Percentiles rank a stretch among this genome's conserved stretches.
phyloP scores from a whole-genome alignment of 2,797 vertebrate species.

The Helostoma temminkii region DNA sequence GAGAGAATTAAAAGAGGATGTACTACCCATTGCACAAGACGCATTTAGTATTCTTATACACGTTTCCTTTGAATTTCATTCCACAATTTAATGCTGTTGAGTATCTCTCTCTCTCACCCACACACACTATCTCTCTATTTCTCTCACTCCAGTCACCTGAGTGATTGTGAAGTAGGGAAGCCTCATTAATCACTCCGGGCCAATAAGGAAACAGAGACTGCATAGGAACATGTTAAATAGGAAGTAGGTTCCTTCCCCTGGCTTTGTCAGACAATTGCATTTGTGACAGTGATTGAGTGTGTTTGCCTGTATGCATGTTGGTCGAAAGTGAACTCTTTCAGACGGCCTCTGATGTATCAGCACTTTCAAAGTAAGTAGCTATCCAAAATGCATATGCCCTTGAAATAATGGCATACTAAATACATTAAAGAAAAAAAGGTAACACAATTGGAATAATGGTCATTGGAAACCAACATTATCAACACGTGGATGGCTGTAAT shows the following conservation, averaged over 20 bases:
- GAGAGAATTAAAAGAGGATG: no score
- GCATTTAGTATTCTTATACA: no score
- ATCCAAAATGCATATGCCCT: conserved; percentile 37
- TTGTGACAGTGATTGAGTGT: conserved; percentile 69
- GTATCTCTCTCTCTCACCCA: background rate
- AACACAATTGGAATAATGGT: no score
- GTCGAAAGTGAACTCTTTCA: conserved; percentile 49
- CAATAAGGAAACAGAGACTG: conserved; percentile 64
- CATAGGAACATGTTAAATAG: conserved; percentile 65
- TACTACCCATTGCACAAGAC: no score
- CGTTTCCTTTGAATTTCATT: background rate
- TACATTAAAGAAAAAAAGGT: no score
- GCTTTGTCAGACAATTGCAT: conserved; percentile 66
- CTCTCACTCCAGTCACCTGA: conserved; percentile 25
- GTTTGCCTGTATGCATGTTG: conserved; percentile 56
- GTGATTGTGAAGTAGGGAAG: conserved; percentile 27
- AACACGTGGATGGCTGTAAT: no score
- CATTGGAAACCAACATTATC: no score
- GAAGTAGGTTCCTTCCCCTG: conserved; percentile 73
- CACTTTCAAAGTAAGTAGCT: conserved; percentile 49
- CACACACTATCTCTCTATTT: no score
- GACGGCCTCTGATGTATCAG: conserved; percentile 46
- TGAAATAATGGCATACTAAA: conserved; percentile 45
- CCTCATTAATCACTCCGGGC: conserved; percentile 71
- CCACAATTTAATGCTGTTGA: conserved; percentile 5